phyloP scores from a whole-genome alignment of 2,888 invertebrate species.

The Patella depressa region DNA sequence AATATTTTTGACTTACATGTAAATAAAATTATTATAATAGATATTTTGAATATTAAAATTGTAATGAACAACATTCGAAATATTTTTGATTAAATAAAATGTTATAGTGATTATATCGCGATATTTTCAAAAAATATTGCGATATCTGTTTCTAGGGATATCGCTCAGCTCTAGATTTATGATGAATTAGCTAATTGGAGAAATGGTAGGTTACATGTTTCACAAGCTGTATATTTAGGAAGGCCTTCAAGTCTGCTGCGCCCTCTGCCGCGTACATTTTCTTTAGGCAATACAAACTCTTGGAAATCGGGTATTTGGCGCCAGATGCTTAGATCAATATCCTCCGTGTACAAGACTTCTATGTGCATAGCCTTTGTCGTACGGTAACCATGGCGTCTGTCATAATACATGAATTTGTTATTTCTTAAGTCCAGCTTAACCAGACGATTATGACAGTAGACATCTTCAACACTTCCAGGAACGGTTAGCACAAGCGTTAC shows the following conservation, averaged over 20 bases:
- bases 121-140: no score
- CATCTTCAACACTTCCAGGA: constrained; percentile 16
- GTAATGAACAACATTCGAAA: no score
- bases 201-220: background rate
- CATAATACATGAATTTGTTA: constrained; percentile 34
- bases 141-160: no score
- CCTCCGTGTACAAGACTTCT: background rate
- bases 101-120: no score
- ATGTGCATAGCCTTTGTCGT: background rate
- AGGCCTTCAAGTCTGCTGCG: background rate
- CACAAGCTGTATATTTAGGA: background rate
- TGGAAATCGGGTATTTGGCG: background rate
- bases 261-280: background rate
- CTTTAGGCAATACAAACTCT: background rate
- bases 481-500: constrained; percentile 59
- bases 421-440: constrained; percentile 22
- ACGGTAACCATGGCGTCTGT: background rate
- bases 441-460: constrained; percentile 31
- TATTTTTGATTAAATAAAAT: no score
- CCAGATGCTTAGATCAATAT: background rate
- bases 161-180: no score
- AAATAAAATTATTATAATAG: no score
- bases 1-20: no score
- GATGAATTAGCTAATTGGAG: no score
- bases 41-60: no score